Percentiles rank a stretch among this genome's conserved stretches.
These are phyloP conservation scores for Ectemnius lituratus DNA, from an alignment of 2,888 invertebrate species.

Conservation along the genomic window DNA sequence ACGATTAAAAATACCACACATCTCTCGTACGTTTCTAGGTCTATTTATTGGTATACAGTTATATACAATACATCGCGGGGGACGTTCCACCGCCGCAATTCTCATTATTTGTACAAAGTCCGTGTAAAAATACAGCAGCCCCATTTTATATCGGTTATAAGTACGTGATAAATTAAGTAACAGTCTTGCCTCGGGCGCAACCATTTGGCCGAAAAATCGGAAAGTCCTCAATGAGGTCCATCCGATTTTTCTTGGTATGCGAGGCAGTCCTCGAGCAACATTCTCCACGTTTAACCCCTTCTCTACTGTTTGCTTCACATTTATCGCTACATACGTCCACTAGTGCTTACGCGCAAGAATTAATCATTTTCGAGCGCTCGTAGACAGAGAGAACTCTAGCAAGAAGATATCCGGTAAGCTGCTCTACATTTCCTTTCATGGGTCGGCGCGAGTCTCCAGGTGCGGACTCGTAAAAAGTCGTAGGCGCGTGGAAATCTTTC, in stretches of 20 bases:
- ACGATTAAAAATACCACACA: no score
- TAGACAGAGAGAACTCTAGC: no score
- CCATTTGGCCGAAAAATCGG: constrained; percentile 46
- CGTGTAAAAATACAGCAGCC: constrained; percentile 76
- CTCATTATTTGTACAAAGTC: constrained; percentile 74
- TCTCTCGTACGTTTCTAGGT: constrained; percentile 28
- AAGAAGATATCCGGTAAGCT: no score
- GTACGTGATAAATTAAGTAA: constrained; percentile 59
- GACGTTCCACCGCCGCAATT: constrained; percentile 49
- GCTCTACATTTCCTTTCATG: no score
- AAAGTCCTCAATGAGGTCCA: constrained; percentile 28
- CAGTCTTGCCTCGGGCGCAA: constrained; percentile 56
- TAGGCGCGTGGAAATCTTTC: neutral
- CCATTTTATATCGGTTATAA: constrained; percentile 61
- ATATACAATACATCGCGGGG: constrained; percentile 63
- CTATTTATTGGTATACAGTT: constrained; percentile 66
- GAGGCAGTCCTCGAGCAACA: constrained; percentile 38
- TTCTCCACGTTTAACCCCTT: constrained; percentile 14
- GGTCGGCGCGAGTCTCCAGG: no score
- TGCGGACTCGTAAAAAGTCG: no score
- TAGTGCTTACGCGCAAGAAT: neutral
- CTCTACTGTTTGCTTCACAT: constrained; percentile 14
- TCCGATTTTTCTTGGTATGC: constrained; percentile 43
- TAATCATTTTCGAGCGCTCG: neutral
- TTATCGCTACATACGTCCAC: neutral